A percentile compares a stretch with the other conserved stretches of the same genome.
Evolutionary conservation across 1,140 invertebrate species (phyloP).

Genomic region (Drosophila paulistorum): DNA sequence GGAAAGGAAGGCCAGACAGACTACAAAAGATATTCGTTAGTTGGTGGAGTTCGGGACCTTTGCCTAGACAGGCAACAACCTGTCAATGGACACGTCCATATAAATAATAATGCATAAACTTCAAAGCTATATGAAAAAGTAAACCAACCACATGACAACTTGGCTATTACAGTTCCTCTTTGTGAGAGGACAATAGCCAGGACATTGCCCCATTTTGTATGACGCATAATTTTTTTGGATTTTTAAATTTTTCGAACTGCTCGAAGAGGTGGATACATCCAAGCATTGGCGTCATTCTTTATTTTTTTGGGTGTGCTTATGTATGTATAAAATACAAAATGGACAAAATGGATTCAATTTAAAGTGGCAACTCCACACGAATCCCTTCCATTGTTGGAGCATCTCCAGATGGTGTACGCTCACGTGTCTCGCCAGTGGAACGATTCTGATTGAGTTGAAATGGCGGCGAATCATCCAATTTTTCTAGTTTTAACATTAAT

Average conservation of each 20-base stretch:
- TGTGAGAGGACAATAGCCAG: conserved; percentile 48
- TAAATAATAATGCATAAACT: conserved; percentile 14
- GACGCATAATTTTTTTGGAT: neutral
- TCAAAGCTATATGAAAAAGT: conserved; percentile 55
- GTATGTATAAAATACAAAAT: conserved; percentile 4
- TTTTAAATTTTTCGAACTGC: neutral
- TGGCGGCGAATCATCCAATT: conserved; percentile 52
- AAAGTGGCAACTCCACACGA: conserved; percentile 7
- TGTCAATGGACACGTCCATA: conserved; percentile 57
- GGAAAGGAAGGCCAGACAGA: conserved; percentile 28
- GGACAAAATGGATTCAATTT: neutral
- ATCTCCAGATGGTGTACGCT: conserved; percentile 54
- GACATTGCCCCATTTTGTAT: conserved; percentile 39
- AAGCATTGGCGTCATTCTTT: conserved; percentile 10
- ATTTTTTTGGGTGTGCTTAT: conserved; percentile 5
- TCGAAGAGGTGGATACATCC: neutral
- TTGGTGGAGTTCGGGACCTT: conserved; percentile 40
- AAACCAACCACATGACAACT: conserved; percentile 58
- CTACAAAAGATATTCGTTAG: conserved; percentile 44
- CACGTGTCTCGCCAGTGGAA: conserved; percentile 47
- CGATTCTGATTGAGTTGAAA: conserved; percentile 15
- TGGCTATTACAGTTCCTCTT: neutral
- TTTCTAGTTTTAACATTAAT: conserved; percentile 62
- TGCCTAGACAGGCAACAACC: conserved; percentile 75
- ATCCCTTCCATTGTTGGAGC: conserved; percentile 42